Base-by-base conservation (phyloP, 2,113 vertebrate species). In the Percopsis transmontana region DNA sequence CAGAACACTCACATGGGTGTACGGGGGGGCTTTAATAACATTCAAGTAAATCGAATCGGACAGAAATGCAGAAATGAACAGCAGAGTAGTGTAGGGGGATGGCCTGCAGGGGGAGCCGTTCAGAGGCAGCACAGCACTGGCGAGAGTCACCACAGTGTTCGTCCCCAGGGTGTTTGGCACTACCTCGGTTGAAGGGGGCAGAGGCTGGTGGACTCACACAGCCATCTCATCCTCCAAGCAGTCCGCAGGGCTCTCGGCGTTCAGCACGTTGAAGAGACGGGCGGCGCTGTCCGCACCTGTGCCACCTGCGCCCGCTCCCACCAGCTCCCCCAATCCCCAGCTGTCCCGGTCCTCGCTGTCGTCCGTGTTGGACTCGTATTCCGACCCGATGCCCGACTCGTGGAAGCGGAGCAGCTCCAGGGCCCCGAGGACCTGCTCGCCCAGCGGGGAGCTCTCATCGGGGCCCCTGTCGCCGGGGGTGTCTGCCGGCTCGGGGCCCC, bases 341-440 rank as follows among this genome's bases (percentile, higher is more conserved):
- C 94, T 95, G 88, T 96, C 96, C 0, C 91, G 92, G 70, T 97
- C 96, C 74, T 98, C 95, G 0, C 96, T 97, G 83, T 97, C 96
- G 4, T 98, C 96, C 0, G 95, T 95, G 93, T 95, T 97, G 47
- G 96, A 98, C 81, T 97, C 96, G 0, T 96, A 96, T 81, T 97
- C 96, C 0, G 96, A 99, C 50, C 94, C 95, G 16, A 98, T 97
- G 59, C 97, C 95, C 0, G 97, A 98, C 88, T 99, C 96, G 0
- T 94, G 92, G 87, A 99, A 98, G 45, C 92, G 93, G 79, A 96
- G 91, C 72, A 97, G 91, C 93, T 98, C 96, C 90, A 98, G 87
- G 77, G 96, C 92, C 47, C 96, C 92, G 65, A 97, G 89, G 1
- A 94, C 88, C 6, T 92, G 93, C 59, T 92, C 91, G 0, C 81